Conservation (phyloP, 1,140 invertebrate genomes). For the Matsumurasca onukii region DNA sequence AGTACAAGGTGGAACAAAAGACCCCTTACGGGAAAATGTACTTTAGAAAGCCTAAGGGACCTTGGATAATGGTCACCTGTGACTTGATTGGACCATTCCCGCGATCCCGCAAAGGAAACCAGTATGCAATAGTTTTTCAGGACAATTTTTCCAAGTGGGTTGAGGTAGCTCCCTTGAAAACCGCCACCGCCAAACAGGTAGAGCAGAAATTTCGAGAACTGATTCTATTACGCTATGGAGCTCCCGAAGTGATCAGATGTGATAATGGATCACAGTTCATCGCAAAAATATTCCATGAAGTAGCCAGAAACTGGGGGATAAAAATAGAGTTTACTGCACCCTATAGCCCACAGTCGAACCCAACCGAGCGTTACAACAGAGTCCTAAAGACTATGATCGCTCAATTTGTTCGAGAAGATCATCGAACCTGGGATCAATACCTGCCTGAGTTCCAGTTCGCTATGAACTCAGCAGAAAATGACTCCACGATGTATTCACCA, state of each 20-base stretch:
- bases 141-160: slow-evolving; percentile 49
- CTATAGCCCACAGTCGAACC: slow-evolving; percentile 50
- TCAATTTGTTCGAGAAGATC: slow-evolving; percentile 45
- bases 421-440: slow-evolving; percentile 45
- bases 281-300: neutral
- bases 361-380: slow-evolving; percentile 49
- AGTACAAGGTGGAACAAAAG: slow-evolving; percentile 43
- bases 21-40: slow-evolving; percentile 44
- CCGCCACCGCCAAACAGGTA: slow-evolving; percentile 9
- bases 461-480: slow-evolving; percentile 47
- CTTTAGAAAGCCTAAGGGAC: slow-evolving; percentile 36
- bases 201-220: neutral
- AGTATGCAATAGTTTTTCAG: slow-evolving; percentile 46
- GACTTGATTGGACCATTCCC: slow-evolving; percentile 51
- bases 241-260: slow-evolving; percentile 6
- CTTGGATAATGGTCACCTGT: slow-evolving; percentile 45
- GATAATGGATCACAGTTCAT: slow-evolving; percentile 24
- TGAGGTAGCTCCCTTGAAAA: slow-evolving; percentile 42
- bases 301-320: neutral
- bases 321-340: slow-evolving; percentile 15
- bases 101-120: slow-evolving; percentile 42
- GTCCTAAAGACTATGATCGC: slow-evolving; percentile 48
- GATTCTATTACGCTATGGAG: slow-evolving; percentile 19
- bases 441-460: slow-evolving; percentile 48
- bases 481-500: slow-evolving; percentile 46